Evolutionary conservation across 2,113 vertebrate species (phyloP).

Genomic region (Percina caprodes): DNA sequence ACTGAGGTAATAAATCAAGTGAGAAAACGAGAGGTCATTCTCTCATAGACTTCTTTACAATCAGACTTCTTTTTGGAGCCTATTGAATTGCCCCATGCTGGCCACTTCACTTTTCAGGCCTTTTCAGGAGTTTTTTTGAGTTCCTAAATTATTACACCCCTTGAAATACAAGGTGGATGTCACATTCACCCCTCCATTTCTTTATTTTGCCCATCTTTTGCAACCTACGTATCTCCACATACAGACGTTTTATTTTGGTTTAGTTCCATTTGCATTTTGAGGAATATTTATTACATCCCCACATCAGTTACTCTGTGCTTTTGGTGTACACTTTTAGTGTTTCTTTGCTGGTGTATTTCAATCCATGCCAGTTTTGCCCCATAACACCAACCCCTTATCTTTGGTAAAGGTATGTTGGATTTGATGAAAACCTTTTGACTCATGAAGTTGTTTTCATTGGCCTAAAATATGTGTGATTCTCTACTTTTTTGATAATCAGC

Average conservation of each 20-base stretch:
- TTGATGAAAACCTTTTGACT: neutral
- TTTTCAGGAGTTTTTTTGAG: too few species aligned
- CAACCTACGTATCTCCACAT: neutral
- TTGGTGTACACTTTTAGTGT: too few species aligned
- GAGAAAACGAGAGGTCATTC: too few species aligned
- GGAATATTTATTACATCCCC: neutral
- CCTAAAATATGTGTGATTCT: neutral
- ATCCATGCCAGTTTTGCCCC: neutral
- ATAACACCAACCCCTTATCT: neutral
- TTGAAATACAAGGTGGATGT: neutral
- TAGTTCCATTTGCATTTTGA: neutral
- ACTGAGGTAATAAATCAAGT: too few species aligned
- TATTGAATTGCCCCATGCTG: too few species aligned
- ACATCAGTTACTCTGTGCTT: neutral
- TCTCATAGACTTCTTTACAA: too few species aligned
- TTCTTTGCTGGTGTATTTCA: too few species aligned
- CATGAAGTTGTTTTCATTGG: neutral
- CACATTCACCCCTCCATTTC: neutral
- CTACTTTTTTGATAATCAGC: conserved; percentile 12
- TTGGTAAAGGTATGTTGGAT: neutral
- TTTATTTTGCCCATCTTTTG: neutral
- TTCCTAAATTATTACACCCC: too few species aligned
- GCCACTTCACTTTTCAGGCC: too few species aligned
- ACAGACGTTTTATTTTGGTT: neutral
- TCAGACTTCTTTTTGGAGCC: too few species aligned